A percentile compares a stretch with the other conserved stretches of the same genome.
Evolutionary conservation across 2,797 vertebrate genomes (phyloP).

Genomic region (Darevskia mixta): DNA sequence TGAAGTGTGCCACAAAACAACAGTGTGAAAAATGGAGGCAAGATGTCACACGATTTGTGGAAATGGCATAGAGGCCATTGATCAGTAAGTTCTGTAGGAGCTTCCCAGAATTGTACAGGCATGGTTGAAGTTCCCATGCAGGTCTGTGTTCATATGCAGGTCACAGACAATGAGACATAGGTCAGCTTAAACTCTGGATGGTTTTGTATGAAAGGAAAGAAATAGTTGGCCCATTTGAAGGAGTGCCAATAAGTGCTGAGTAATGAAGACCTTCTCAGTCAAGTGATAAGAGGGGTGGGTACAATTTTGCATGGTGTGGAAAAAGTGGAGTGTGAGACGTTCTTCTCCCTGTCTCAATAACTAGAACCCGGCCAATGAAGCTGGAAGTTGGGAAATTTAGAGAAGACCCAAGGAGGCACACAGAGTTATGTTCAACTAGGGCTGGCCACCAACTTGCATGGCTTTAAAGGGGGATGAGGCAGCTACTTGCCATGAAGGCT

Average conservation of each 20-base stretch:
- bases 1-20: neutral
- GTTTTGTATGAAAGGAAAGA: neutral
- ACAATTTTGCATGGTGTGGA: no score
- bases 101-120: conserved; percentile 42
- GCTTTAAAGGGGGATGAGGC: no score
- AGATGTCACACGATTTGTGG: neutral
- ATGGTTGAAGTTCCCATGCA: conserved; percentile 35
- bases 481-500: no score
- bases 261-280: neutral
- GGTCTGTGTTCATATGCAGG: conserved; percentile 18
- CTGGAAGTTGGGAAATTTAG: no score
- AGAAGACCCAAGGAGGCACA: no score
- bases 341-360: no score
- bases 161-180: neutral
- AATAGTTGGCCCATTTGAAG: neutral
- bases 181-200: neutral
- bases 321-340: no score
- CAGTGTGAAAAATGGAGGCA: neutral
- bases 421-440: no score
- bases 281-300: neutral
- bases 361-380: no score
- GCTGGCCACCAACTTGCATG: no score
- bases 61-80: neutral
- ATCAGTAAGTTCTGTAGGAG: conserved; percentile 42
- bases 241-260: neutral